Evolutionary conservation across 2,113 vertebrate species (phyloP), one percentile per base, ranked within the genome.

Genomic region (Monopterus albus): DNA sequence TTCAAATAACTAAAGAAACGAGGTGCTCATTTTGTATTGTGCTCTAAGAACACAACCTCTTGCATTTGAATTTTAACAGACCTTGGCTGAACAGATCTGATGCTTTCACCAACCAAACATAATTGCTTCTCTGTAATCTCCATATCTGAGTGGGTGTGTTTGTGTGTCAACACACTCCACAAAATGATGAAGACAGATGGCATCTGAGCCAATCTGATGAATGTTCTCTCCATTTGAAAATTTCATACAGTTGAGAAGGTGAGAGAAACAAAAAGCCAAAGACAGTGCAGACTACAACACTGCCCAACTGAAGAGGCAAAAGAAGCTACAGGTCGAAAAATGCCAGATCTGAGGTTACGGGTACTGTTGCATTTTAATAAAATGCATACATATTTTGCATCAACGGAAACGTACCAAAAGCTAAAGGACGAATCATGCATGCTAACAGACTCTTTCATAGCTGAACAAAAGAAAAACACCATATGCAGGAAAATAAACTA

Each of bases 211-310:
- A 28, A 45, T 43, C 42, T 66, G 63, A 75, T 64, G 13, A 20
- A 13, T 42, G 40, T 49, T 53, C 31, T 43, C 38, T 36, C 21
- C 5, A 52, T 51, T 68, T 62, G 35, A 68, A 45, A 57, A 68
- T 63, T 72, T 77, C 33, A 35, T 51, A 72, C 63, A 38, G 57
- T 59, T 26, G 42, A 62, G 50, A 58, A 31, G 5, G 25, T 39
- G 51, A 72, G 36, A 67, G 31, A 64, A 50, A 57, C 26, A 63
- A 40, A 65, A 33, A 40, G 39, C 23, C 6, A 31, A 20, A 67
- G 47, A 67, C 20, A 36, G 13, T 50, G 45, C 31, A 2, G 28
- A 23, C 25, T 31, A 13, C n/a, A 58, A 36, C 14, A 12, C 26
- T 21, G 21, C 39, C 20, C 18, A 65, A 28, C 36, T 31, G 4